Base-by-base conservation (phyloP, 2,888 invertebrate genomes). In the Scaptomyza parva region DNA sequence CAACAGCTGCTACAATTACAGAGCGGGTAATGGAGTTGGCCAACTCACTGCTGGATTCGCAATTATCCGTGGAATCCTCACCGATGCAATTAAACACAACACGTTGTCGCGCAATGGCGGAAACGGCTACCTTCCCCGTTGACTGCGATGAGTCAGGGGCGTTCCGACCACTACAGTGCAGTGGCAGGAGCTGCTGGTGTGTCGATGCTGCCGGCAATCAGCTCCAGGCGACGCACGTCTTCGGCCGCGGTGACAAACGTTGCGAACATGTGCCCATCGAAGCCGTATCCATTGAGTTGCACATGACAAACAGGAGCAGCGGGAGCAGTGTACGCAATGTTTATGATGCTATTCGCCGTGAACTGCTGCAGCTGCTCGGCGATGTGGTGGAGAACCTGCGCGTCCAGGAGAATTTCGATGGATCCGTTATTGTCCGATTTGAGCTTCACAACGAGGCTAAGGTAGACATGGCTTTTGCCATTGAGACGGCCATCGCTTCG, bases 181-280 rank as follows among this genome's bases (percentile, higher is more conserved):
- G 94, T 20, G 93, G 93, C 1, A 57, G 72, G 1, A 93, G 52
- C 39, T 97, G 97, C 89, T 97, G 97, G 96, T 97, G 97, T 90
- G 96, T 97, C 3, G 96, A 97, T 90, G 96, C 96, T 63, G 96
- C 96, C 1, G 95, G 95, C 26, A 95, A 95, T 88, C 95, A 95
- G 83, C 86, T 95, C 20, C 92, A 93, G 11, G 92, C 93, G 12
- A 93, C 94, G 0, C 93, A 93, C 66, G 93, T 94, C 8, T 95
- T 95, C 84, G 89, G 92, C 14, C 74, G 68, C 2, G 95, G 94
- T 30, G 93, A 93, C 47, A 92, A 92, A 45, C 92, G 92, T 45
- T 95, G 95, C 86, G 82, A 93, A 90, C 92, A 92, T 43, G 96
- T 96, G 3, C 94, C 95, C 59, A 93, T 97, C 58, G 95, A 96